Percentiles rank a stretch among this genome's conserved stretches.
Conservation (phyloP, 2,797 vertebrate species). For the Allobates femoralis region DNA sequence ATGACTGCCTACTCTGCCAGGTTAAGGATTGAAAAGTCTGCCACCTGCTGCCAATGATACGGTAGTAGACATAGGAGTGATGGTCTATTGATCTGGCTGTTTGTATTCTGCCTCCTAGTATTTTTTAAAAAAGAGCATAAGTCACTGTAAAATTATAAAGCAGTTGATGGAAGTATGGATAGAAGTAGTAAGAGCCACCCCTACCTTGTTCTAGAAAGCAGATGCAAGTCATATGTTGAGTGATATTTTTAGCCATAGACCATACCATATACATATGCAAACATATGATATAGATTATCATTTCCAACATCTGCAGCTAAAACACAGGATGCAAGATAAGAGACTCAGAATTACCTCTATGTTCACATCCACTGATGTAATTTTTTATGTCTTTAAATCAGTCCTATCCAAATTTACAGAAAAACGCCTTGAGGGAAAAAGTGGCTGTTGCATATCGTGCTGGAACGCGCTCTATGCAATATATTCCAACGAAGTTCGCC, state of each 20-base stretch:
- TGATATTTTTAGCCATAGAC: background rate
- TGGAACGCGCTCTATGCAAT: background rate
- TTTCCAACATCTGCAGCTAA: background rate
- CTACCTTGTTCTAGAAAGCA: background rate
- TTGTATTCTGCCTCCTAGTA: background rate
- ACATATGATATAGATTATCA: background rate
- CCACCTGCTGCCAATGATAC: background rate
- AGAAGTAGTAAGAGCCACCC: background rate
- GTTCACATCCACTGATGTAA: background rate
- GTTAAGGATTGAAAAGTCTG: background rate
- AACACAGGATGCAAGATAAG: background rate
- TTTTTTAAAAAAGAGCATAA: background rate
- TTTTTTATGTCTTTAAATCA: background rate
- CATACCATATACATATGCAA: background rate
- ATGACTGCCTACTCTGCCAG: background rate
- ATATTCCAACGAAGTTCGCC: background rate
- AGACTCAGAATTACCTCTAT: background rate
- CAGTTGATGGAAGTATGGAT: background rate
- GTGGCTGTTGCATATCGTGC: slow-evolving; percentile 14
- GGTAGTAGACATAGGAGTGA: background rate
- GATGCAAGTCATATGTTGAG: background rate
- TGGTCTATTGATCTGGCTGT: background rate
- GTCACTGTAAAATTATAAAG: background rate
- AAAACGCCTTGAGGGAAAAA: background rate
- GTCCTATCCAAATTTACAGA: background rate